Evolutionary conservation across 2,113 vertebrate genomes (phyloP).

Genomic region (Rissa tridactyla): DNA sequence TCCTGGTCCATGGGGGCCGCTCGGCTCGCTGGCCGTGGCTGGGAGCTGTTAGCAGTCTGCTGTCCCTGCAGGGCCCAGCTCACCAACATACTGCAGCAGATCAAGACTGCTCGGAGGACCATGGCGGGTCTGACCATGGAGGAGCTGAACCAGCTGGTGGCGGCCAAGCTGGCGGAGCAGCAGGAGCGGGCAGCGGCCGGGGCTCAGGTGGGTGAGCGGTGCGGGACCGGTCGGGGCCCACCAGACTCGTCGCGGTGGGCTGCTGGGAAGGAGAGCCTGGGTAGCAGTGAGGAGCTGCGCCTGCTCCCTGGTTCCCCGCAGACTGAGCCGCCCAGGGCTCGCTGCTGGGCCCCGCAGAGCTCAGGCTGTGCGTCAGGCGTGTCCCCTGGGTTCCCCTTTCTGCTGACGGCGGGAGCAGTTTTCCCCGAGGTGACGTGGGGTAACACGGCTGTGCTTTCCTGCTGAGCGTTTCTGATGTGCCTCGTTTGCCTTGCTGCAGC

Average conservation of each 20-base stretch:
- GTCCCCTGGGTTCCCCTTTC: background rate
- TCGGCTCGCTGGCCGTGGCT: accelerated
- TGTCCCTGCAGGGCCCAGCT: slow-evolving; percentile 76
- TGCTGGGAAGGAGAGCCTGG: background rate
- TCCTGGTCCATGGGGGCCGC: accelerated
- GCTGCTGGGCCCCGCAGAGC: background rate
- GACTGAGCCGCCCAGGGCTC: background rate
- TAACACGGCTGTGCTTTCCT: background rate
- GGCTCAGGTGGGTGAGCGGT: slow-evolving; percentile 47
- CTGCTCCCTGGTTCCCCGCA: background rate
- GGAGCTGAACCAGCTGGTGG: slow-evolving; percentile 84
- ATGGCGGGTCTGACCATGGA: slow-evolving; percentile 90
- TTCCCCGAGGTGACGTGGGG: accelerated
- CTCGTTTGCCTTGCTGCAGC: slow-evolving; percentile 56
- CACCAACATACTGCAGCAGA: slow-evolving; percentile 87
- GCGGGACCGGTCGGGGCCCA: background rate
- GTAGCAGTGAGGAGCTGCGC: background rate
- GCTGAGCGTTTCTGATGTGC: background rate
- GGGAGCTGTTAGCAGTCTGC: background rate
- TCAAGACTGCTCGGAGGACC: slow-evolving; percentile 87
- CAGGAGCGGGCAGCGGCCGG: slow-evolving; percentile 68
- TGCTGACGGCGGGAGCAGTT: background rate
- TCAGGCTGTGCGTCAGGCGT: accelerated
- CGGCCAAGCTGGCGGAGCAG: slow-evolving; percentile 73
- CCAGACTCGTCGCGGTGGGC: background rate